These are phyloP conservation scores for Sebastes matsubarae DNA, from an alignment of 2,797 vertebrate genomes.

Conservation along the genomic window DNA sequence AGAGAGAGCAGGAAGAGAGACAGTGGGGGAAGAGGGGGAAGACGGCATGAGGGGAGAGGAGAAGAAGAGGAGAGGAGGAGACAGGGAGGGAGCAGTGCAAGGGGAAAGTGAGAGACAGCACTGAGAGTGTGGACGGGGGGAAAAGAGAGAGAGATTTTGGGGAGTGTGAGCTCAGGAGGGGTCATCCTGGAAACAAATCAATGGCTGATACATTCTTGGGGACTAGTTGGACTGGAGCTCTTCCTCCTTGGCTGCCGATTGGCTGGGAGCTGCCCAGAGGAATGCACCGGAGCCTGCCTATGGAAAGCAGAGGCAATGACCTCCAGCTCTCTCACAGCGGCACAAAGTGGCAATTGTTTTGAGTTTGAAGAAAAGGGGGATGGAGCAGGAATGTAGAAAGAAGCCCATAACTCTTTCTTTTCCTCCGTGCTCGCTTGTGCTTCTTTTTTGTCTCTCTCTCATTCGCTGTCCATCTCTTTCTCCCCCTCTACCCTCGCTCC, in stretches of 20 bases:
- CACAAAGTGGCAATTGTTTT: conserved; percentile 86
- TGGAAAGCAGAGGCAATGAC: conserved; percentile 78
- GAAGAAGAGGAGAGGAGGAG: conserved; percentile 34
- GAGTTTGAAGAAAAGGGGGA: conserved; percentile 79
- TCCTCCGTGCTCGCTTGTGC: conserved; percentile 24
- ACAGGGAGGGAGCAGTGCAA: conserved; percentile 31
- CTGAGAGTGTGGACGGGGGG: conserved; percentile 11
- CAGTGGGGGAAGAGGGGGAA: conserved; percentile 22
- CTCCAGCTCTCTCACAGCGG: conserved; percentile 70
- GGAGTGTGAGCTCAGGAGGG: conserved; percentile 71
- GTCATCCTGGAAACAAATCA: conserved; percentile 86
- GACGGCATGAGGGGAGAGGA: conserved; percentile 21
- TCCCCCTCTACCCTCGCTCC: conserved; percentile 3
- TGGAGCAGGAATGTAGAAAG: conserved; percentile 79
- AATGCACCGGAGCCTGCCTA: conserved; percentile 76
- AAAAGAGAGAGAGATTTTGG: conserved; percentile 16
- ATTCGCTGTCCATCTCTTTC: conserved; percentile 29
- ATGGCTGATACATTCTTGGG: conserved; percentile 84
- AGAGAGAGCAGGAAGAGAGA: conserved; percentile 52
- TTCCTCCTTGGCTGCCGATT: conserved; percentile 77
- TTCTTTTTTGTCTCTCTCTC: conserved; percentile 37
- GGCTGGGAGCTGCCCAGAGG: conserved; percentile 67
- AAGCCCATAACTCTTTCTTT: conserved; percentile 76
- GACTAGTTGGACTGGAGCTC: conserved; percentile 80
- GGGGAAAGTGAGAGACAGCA: conserved; percentile 38